Evolutionary conservation across 2,797 vertebrate genomes (phyloP).

Genomic region (Myoxocephalus aenaeus): DNA sequence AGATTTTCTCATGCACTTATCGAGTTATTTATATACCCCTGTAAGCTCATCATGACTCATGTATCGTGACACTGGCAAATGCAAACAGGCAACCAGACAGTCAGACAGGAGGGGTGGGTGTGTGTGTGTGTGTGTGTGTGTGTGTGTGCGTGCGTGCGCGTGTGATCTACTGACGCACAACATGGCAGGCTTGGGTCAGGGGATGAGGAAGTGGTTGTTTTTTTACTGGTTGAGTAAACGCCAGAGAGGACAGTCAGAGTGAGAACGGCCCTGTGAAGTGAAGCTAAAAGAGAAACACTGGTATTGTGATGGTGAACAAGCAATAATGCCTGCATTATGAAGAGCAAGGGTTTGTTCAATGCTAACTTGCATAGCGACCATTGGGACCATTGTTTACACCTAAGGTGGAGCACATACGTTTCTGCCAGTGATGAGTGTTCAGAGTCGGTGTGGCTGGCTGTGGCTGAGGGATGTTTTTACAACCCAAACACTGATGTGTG

Average conservation of each 20-base stretch:
- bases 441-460: slow-evolving; percentile 1
- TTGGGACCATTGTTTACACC: slow-evolving; percentile 1
- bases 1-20: slow-evolving; percentile 60
- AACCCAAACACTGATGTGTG: slow-evolving; percentile 39
- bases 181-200: slow-evolving; percentile 56
- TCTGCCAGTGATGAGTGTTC: neutral
- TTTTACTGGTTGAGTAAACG: slow-evolving; percentile 71
- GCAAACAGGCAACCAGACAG: slow-evolving; percentile 49
- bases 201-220: slow-evolving; percentile 75
- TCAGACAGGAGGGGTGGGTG: slow-evolving; percentile 43
- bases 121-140: neutral
- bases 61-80: slow-evolving; percentile 57
- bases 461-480: slow-evolving; percentile 34
- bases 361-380: neutral
- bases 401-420: neutral
- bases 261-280: slow-evolving; percentile 51
- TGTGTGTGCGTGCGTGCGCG: slow-evolving; percentile 7
- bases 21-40: slow-evolving; percentile 67
- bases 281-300: neutral
- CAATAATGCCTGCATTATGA: neutral
- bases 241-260: slow-evolving; percentile 59
- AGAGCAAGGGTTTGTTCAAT: neutral
- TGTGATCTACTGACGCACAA: slow-evolving; percentile 65
- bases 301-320: neutral
- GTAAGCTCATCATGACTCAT: slow-evolving; percentile 63